Base-by-base conservation (phyloP, 2,113 vertebrate species). In the Argyrosomus japonicus region DNA sequence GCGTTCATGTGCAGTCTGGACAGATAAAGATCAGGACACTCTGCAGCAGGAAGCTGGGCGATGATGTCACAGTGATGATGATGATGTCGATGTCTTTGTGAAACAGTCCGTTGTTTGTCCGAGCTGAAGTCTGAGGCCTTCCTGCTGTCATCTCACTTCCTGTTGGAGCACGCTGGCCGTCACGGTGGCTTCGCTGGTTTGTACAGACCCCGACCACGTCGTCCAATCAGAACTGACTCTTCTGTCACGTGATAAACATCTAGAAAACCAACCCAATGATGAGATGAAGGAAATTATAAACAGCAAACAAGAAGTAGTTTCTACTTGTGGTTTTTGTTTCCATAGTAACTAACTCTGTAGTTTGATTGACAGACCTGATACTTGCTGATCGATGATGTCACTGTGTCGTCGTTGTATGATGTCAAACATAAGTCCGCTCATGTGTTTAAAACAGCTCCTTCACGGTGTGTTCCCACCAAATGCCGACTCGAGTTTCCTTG, bases 251-350 rank as follows among this genome's bases (percentile, higher is more conserved):
- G 78, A 71, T 60, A 6, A 17, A 13, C 0, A 0, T 32, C 32
- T 77, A 64, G 57, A 68, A 68, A 68, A 57, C 15, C 75, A 81
- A 76, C 71, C 71, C 53, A 83, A 76, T 80, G 32, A 86, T 43
- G 10, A 53, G 4, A 1, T 43, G 2, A 68, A 64, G 60, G 27
- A 1, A 13, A 36, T 36, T 36, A 36, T 36, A 36, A 36, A 36
- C 32, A 1, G 32, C 7, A 36, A 36, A 36, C 32, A 36, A 36
- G 32, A 36, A 8, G 6, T 36, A 8, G 32, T 36, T 36, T 36
- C 32, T 36, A 36, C 32, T 8, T 8, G 6, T 36, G 32, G 6
- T 36, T 36, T 36, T 1, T 32, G 29, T 36, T 36, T 36, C 6
- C 7, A 8, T 36, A 36, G 32, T 36, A 36, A 36, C 32, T 36